Conservation (phyloP, 2,888 invertebrate genomes). For the Drosophila algonquin region DNA sequence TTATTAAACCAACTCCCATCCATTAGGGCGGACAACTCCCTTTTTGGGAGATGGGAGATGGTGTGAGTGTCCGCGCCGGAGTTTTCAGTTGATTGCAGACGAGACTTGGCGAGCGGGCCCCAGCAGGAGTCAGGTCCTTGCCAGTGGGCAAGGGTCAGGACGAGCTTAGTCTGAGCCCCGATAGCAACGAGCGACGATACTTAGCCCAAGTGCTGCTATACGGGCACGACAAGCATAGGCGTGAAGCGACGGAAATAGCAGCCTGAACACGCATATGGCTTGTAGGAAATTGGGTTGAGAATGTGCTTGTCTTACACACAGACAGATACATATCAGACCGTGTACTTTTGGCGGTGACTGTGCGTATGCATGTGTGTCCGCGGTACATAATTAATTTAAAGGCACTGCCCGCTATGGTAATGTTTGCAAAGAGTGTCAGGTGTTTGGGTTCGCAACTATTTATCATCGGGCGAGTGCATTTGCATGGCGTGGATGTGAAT, state of each 20-base stretch:
- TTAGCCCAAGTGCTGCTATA: background rate
- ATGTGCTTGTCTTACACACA: no score
- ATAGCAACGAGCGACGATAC: conserved; percentile 17
- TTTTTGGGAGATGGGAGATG: background rate
- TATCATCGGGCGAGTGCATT: conserved; percentile 54
- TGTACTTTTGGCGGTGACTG: background rate
- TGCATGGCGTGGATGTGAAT: conserved; percentile 6
- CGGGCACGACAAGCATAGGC: background rate
- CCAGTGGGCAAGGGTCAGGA: background rate
- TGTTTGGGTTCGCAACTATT: conserved; percentile 60
- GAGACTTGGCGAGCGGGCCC: conserved; percentile 2
- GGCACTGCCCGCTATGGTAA: conserved; percentile 45
- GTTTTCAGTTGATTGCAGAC: conserved; percentile 49
- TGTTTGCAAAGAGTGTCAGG: conserved; percentile 76
- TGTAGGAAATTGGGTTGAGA: background rate
- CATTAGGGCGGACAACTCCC: conserved; percentile 7
- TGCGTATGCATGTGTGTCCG: conserved; percentile 17
- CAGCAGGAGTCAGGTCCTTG: conserved; percentile 5
- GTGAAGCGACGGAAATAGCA: conserved; percentile 35
- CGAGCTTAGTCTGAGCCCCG: background rate
- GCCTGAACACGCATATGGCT: conserved; percentile 32
- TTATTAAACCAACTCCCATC: background rate
- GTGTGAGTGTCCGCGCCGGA: conserved; percentile 13
- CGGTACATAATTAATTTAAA: conserved; percentile 75
- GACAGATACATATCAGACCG: no score